Percentiles rank a stretch among this genome's conserved stretches.
These are phyloP conservation scores for Acrossocheilus wenchowensis DNA, from an alignment of 2,797 vertebrate species.

Conservation along the genomic window DNA sequence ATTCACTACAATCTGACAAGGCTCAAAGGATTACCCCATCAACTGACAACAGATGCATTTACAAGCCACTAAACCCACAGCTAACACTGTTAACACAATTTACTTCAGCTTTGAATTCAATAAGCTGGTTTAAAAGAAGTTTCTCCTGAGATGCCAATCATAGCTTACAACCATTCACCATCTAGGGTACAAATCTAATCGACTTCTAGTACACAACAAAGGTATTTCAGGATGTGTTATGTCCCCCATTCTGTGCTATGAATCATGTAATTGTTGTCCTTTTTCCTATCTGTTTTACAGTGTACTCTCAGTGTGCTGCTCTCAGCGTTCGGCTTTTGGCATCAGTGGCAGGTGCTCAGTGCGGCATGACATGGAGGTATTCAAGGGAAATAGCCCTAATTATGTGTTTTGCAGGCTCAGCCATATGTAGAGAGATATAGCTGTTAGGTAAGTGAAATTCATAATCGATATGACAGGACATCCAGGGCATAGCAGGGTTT, in stretches of 20 bases:
- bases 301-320: neutral
- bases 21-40: constrained; percentile 21
- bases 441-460: neutral
- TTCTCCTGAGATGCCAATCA: neutral
- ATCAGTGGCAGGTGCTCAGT: constrained; percentile 25
- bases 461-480: neutral
- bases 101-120: constrained; percentile 20
- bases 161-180: neutral
- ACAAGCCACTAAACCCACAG: constrained; percentile 39
- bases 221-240: neutral
- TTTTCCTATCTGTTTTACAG: neutral
- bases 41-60: constrained; percentile 22
- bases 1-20: constrained; percentile 1
- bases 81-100: constrained; percentile 10
- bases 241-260: constrained; percentile 3
- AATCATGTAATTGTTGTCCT: constrained; percentile 28
- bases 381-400: constrained; percentile 20
- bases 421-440: constrained; percentile 12
- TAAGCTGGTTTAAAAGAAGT: constrained; percentile 10
- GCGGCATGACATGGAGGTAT: constrained; percentile 15
- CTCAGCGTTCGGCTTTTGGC: constrained; percentile 4
- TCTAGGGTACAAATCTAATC: neutral
- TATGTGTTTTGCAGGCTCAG: constrained; percentile 26
- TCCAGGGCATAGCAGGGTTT: neutral
- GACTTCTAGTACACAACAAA: neutral